Base-by-base conservation (phyloP, 2,888 invertebrate genomes). In the Epirrhoe alternata region DNA sequence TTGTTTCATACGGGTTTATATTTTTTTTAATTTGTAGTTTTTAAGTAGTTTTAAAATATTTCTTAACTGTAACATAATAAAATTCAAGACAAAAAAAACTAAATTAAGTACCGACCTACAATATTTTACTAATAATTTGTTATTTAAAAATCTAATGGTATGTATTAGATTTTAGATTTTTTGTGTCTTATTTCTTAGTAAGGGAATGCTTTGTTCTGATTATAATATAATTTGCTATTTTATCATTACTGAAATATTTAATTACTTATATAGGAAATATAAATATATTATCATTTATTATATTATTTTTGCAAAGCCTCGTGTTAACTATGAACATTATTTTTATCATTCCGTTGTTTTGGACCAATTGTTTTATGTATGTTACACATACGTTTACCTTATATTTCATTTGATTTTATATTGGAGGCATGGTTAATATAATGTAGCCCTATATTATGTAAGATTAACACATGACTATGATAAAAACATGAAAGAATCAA, bases 361-460 rank as follows among this genome's bases (percentile, higher is more conserved):
- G 59, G 64, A 59, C 64, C 54, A 64, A 64, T 59, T 54, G 5
- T 49, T n/a, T 64, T 49, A 38, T 31, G 35, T 54, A 31, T 8
- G 6, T 17, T 50, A 50, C 17, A 50, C 10, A 50, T 50, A 12
- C 4, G 5, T 50, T 50, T 50, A 50, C 49, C 16, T 52, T 52
- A 42, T 33, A 7, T 42, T 42, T 42, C 38, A 42, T 42, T 24
- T 42, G 38, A 42, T 42, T 42, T 42, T 10, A 5, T 12, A 42
- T 12, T 4, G 38, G 38, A 10, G 38, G 38, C 51, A 31, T 60
- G 60, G 52, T 53, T 53, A 61, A 45, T 53, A 45, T 45, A 17
- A 47, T 45, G 47, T 61, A 47, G 60, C 60, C 52, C 52, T 24
- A 24, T 24, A 24, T 24, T 42, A 42, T 49, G 6, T 14, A 5